Evolutionary conservation across 2,888 invertebrate species (phyloP).

Genomic region (Trichacis sp.): DNA sequence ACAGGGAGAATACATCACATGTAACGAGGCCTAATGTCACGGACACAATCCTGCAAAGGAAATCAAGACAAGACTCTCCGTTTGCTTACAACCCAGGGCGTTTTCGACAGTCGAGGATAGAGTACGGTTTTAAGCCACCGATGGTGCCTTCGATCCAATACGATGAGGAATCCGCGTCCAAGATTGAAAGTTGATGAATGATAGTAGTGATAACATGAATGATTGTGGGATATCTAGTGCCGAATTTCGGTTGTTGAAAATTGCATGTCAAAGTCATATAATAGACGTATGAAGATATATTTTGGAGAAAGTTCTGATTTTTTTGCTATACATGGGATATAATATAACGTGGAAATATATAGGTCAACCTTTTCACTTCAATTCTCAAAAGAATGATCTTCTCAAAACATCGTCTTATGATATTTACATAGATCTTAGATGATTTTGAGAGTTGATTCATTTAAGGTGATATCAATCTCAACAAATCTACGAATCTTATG

Average conservation of each 20-base stretch:
- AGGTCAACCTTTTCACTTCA: too few relatives aligned
- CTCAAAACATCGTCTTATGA: too few relatives aligned
- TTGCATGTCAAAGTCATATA: too few relatives aligned
- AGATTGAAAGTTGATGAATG: slow-evolving; percentile 54
- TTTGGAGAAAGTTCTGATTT: too few relatives aligned
- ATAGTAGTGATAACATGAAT: not conserved
- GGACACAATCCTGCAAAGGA: slow-evolving; percentile 49
- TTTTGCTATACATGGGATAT: too few relatives aligned
- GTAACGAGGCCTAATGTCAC: slow-evolving; percentile 32
- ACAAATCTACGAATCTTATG: too few relatives aligned
- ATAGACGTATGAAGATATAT: too few relatives aligned
- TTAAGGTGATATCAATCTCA: too few relatives aligned
- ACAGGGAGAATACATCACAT: slow-evolving; percentile 38
- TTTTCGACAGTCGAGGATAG: slow-evolving; percentile 78
- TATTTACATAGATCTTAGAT: too few relatives aligned
- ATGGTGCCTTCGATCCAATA: slow-evolving; percentile 84
- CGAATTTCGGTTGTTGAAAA: slow-evolving; percentile 18
- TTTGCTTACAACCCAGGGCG: slow-evolving; percentile 70
- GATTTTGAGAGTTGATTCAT: too few relatives aligned
- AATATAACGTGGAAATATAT: too few relatives aligned
- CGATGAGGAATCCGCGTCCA: slow-evolving; percentile 73
- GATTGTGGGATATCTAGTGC: slow-evolving; percentile 23
- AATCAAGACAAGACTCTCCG: slow-evolving; percentile 70
- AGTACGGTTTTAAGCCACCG: slow-evolving; percentile 87
- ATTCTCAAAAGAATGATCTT: too few relatives aligned